phyloP scores from a whole-genome alignment of 2,888 invertebrate genomes.

The Scelioninae gen. 1 region DNA sequence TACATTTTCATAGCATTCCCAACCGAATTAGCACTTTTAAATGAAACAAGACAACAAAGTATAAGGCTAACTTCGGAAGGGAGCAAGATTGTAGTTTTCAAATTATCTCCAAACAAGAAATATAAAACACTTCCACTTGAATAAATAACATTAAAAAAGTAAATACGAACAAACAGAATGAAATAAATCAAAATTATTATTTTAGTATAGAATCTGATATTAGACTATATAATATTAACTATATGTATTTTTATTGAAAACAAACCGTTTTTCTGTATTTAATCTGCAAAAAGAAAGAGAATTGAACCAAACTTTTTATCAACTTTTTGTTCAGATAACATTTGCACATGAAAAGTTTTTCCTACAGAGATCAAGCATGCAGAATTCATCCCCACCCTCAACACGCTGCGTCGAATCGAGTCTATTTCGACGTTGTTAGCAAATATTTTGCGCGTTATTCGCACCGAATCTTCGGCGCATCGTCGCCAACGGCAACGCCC shows the following conservation, averaged over 20 bases:
- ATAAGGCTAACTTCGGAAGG: neutral
- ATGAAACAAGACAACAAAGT: conserved; percentile 24
- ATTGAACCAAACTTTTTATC: too few relatives aligned
- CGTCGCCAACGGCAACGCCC: conserved; percentile 43
- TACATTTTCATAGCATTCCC: conserved; percentile 22
- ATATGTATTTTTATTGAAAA: too few relatives aligned
- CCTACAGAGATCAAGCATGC: neutral
- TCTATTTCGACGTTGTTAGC: conserved; percentile 22
- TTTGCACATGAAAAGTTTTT: neutral
- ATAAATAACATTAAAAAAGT: too few relatives aligned
- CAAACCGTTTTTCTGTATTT: too few relatives aligned
- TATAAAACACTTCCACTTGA: too few relatives aligned
- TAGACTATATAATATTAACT: too few relatives aligned
- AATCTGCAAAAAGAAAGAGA: too few relatives aligned
- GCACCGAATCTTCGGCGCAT: conserved; percentile 46
- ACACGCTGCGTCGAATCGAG: conserved; percentile 7
- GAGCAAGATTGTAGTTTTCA: too few relatives aligned
- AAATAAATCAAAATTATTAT: too few relatives aligned
- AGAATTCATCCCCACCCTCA: neutral
- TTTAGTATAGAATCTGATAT: too few relatives aligned
- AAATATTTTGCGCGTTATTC: conserved; percentile 40
- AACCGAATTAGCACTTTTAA: conserved; percentile 22
- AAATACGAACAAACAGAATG: too few relatives aligned
- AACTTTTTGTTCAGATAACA: neutral
- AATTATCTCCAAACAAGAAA: too few relatives aligned